phyloP scores from a whole-genome alignment of 2,888 invertebrate species.

The Acleris laterana region DNA sequence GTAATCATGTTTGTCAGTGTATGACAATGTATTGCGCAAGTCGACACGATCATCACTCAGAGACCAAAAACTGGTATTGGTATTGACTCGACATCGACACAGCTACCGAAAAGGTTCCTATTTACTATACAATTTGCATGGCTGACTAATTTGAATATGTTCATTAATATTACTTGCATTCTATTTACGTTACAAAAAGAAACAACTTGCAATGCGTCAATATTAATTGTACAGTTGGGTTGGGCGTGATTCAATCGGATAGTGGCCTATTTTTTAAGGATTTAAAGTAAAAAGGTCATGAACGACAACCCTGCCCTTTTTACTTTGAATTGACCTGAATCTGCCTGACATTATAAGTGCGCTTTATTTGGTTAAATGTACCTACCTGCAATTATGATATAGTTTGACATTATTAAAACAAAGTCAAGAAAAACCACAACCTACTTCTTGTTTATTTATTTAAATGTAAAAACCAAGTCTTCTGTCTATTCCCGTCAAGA shows the following conservation, averaged over 20 bases:
- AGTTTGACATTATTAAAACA: slow-evolving; percentile 13
- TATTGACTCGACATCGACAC: not conserved
- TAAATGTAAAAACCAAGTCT: too few relatives aligned
- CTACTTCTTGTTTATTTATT: too few relatives aligned
- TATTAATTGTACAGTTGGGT: slow-evolving; percentile 13
- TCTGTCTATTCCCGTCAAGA: too few relatives aligned
- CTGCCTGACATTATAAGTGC: slow-evolving; percentile 16
- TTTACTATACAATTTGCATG: slow-evolving; percentile 9
- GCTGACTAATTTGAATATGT: slow-evolving; percentile 2
- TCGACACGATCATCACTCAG: not conserved
- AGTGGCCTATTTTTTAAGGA: not conserved
- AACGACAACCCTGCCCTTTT: slow-evolving; percentile 15
- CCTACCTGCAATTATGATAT: slow-evolving; percentile 10
- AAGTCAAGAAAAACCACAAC: not conserved
- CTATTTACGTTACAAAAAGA: not conserved
- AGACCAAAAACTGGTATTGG: not conserved
- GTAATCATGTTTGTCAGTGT: not conserved
- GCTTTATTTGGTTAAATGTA: slow-evolving; percentile 4
- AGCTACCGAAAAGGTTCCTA: not conserved
- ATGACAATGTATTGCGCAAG: not conserved
- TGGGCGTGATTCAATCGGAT: not conserved
- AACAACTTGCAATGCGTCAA: slow-evolving; percentile 4
- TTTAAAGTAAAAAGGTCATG: slow-evolving; percentile 29
- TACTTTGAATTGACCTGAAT: not conserved
- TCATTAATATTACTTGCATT: not conserved